These are phyloP conservation scores for Baryphthengus martii DNA, from an alignment of 2,113 vertebrate species.

Conservation along the genomic window DNA sequence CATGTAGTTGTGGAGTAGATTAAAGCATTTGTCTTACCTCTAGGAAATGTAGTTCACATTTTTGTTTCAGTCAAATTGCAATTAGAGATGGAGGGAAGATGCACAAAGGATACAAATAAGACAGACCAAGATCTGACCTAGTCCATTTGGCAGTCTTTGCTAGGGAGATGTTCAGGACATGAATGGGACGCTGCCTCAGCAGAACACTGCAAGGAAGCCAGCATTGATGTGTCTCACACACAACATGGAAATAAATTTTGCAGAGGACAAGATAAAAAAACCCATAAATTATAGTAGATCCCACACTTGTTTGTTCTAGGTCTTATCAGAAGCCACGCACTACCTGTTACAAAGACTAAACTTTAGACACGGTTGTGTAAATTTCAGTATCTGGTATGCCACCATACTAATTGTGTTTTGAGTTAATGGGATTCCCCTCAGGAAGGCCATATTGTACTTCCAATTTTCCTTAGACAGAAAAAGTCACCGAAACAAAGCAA, in stretches of 20 bases:
- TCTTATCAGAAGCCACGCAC: not conserved
- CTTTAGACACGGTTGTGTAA: not conserved
- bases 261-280: not conserved
- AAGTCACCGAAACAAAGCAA: not conserved
- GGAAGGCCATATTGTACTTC: not conserved
- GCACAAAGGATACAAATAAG: not conserved
- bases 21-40: not conserved
- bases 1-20: not conserved
- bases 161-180: not conserved
- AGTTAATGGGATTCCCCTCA: not conserved
- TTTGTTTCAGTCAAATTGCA: not conserved
- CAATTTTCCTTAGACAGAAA: not conserved
- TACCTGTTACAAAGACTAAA: not conserved
- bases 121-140: not conserved
- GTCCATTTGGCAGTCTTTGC: not conserved
- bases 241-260: not conserved
- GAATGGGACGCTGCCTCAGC: not conserved
- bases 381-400: not conserved
- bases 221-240: not conserved
- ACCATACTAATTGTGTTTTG: not conserved
- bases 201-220: fast-evolving
- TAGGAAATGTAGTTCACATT: not conserved
- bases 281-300: not conserved
- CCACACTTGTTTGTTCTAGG: not conserved
- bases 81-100: not conserved